These are phyloP conservation scores for Trissolcus japonicus DNA, from an alignment of 2,888 invertebrate species.

Conservation along the genomic window DNA sequence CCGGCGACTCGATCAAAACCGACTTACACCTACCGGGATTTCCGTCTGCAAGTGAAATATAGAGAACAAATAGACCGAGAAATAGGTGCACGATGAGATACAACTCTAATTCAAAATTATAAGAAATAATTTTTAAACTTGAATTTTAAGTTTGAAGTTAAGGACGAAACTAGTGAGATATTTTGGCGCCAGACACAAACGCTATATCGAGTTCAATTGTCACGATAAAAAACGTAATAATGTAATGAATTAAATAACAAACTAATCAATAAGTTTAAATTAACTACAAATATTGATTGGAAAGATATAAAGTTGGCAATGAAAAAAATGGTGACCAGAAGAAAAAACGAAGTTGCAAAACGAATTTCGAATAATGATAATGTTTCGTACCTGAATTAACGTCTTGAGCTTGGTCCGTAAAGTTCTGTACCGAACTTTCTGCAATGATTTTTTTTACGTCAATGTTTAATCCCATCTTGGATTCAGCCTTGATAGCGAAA, in stretches of 20 bases:
- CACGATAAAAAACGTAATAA: too few relatives aligned
- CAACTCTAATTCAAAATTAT: neutral
- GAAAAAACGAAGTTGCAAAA: neutral
- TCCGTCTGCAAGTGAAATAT: slow-evolving; percentile 33
- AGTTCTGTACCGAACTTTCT: neutral
- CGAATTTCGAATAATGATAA: too few relatives aligned
- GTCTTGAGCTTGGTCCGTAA: neutral
- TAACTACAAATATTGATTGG: too few relatives aligned
- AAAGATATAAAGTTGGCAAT: neutral
- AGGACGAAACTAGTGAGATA: too few relatives aligned
- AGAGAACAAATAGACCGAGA: slow-evolving; percentile 1
- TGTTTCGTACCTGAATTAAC: slow-evolving; percentile 7
- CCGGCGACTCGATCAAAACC: slow-evolving; percentile 14
- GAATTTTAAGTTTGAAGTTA: too few relatives aligned
- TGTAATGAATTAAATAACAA: too few relatives aligned
- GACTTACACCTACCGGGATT: slow-evolving; percentile 14
- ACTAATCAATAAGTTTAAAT: too few relatives aligned
- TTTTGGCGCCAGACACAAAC: too few relatives aligned
- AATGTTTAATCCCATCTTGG: slow-evolving; percentile 18
- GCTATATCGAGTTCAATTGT: too few relatives aligned
- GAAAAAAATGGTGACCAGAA: too few relatives aligned
- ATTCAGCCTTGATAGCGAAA: slow-evolving; percentile 13
- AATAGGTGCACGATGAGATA: neutral
- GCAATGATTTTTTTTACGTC: slow-evolving; percentile 13
- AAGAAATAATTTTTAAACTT: neutral